These are phyloP conservation scores for Ferrisia virgata DNA, from an alignment of 2,888 invertebrate species.

Conservation along the genomic window DNA sequence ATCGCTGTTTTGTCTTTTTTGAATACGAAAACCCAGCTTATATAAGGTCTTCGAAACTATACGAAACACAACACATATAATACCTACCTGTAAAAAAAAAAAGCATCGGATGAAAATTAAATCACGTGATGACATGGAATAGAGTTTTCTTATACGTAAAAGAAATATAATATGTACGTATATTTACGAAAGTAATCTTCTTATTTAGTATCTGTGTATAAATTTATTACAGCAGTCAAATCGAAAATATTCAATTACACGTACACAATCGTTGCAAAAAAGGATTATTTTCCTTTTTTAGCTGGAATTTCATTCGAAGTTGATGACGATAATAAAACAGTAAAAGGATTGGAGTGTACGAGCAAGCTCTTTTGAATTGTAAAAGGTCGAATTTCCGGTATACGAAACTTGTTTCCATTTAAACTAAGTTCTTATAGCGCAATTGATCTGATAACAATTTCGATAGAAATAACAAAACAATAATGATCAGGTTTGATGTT, in stretches of 20 bases:
- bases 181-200: not conserved
- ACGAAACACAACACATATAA: too few species aligned
- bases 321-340: not conserved
- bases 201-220: not conserved
- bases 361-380: not conserved
- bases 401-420: not conserved
- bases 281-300: not conserved
- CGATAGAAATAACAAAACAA: not conserved
- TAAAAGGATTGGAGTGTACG: not conserved
- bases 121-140: not conserved
- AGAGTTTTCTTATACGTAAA: too few species aligned
- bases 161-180: too few species aligned
- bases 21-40: not conserved
- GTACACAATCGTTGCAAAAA: not conserved
- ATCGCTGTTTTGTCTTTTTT: not conserved
- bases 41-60: not conserved
- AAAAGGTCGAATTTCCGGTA: not conserved
- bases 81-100: too few species aligned
- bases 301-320: not conserved
- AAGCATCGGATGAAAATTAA: not conserved
- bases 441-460: not conserved
- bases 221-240: not conserved
- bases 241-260: not conserved
- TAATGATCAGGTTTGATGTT: too few species aligned
- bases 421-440: too few species aligned